Base-by-base conservation (phyloP, 1,140 invertebrate genomes). In the Drosophila rufa region DNA sequence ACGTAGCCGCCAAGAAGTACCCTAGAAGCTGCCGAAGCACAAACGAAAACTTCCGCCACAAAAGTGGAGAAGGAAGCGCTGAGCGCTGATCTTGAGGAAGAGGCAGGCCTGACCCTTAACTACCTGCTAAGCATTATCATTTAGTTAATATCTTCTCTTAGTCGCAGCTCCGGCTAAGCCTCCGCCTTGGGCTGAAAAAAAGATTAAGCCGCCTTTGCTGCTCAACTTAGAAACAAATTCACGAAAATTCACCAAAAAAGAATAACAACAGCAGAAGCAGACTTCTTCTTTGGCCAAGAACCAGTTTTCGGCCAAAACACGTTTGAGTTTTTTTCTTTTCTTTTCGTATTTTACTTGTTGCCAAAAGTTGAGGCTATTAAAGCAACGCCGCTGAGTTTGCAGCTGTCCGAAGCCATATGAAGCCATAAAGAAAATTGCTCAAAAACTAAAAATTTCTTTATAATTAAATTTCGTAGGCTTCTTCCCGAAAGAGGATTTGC, bases 341-440 rank as follows among this genome's bases (percentile, higher is more conserved):
- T 36, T 45, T 19, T 59, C 17, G 17, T 17, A 8, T 36, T 47
- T 27, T 71, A 36, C 22, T 22, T 47, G 19, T 73, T 73, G 84
- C 75, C 82, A 82, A 86, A 86, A 90, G 84, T 79, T 84, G 80
- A 55, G 77, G 85, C 85, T 90, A 84, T 87, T 87, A 87, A 87
- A 87, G 77, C 80, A 60, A 70, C 73, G 71, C 83, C 75, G 56
- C 46, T 14, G 65, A 89, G 67, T 89, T 73, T 90, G 84, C 84
- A 87, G 84, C 84, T 87, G 84, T 84, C 84, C 73, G 73, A 78
- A 51, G 64, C 69, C 84, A 89, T 89, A 87, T 87, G 77, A 87
- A 87, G 83, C 80, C 85, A 87, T 87, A 89, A 84, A 87, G 77
- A 80, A 84, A 87, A 80, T 82, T 77, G 61, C 51, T 43, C 50